Base-by-base conservation (phyloP, 2,113 vertebrate genomes). In the Lophius piscatorius region DNA sequence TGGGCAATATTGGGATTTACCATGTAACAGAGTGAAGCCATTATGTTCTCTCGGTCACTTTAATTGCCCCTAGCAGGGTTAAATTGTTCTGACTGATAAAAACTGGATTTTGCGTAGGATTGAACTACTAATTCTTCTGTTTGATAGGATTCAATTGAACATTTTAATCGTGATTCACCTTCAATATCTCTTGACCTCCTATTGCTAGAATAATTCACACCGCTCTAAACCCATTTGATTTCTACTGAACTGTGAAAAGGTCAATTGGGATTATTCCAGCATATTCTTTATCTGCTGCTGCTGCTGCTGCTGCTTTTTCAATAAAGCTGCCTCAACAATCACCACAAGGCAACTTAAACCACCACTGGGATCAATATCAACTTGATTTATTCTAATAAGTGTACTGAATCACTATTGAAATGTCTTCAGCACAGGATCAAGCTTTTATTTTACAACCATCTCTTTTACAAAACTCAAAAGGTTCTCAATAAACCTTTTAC, bases 141-240 rank as follows among this genome's bases (percentile, higher is more conserved):
- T 72, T 70, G 63, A 72, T 31, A 54, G 13, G 9, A 54, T 63
- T 61, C 24, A 16, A 63, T 57, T 34, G 63, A 55, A 83, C 80
- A 80, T 71, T 78, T 77, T 78, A 81, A 80, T 84, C 75, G 81
- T 69, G 62, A 81, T 83, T 77, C 69, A 40, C 58, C 50, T 67
- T 61, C 57, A 70, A 51, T 75, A 67, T 55, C 29, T 55, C 47
- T 54, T 60, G 72, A 81, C 67, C 63, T 26, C 16, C 3, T 0
- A 46, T 6, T n/a, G 34, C 31, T 2, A 23, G 3, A 21, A 41
- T 45, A 74, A 63, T 38, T 66, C 61, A 22, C 11, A 49, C 42
- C 18, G 1, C 33, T 63, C 47, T 62, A 61, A 74, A 66, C 4
- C 36, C 41, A 9, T 70, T 55, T 72, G 48, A 78, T 62, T 74